These are phyloP conservation scores for Leptosomus discolor DNA, from an alignment of 2,113 vertebrate genomes.

Conservation along the genomic window DNA sequence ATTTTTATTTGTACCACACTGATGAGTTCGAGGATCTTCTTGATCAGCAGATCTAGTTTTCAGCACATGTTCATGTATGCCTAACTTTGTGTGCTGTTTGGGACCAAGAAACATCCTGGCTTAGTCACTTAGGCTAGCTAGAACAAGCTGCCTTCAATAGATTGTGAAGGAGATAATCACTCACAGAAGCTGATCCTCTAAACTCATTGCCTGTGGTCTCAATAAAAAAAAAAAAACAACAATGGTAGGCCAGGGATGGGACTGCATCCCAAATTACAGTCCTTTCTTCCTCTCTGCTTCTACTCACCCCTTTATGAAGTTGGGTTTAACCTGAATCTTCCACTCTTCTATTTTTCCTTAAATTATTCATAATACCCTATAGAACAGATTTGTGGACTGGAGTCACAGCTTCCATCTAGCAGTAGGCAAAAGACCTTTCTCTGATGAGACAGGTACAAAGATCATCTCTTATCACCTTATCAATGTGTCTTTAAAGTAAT, in stretches of 20 bases:
- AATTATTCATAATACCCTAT: neutral
- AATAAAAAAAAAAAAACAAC: neutral
- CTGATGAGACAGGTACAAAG: neutral
- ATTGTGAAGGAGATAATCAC: neutral
- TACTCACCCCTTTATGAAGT: accelerated
- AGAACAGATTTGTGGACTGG: neutral
- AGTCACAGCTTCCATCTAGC: neutral
- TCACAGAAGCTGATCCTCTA: neutral
- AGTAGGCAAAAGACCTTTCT: neutral
- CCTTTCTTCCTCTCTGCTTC: neutral
- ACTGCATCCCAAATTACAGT: neutral
- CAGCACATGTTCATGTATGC: neutral
- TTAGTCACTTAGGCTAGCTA: neutral
- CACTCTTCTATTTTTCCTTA: neutral
- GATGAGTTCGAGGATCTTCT: neutral
- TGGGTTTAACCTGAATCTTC: neutral
- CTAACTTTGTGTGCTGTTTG: neutral
- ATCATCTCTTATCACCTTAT: neutral
- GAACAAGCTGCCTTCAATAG: neutral
- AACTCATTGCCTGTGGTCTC: neutral
- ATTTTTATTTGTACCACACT: neutral
- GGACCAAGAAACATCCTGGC: neutral
- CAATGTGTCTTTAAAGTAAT: neutral
- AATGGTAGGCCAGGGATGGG: neutral
- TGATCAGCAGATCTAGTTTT: neutral